A percentile compares a stretch with the other conserved stretches of the same genome.
phyloP scores from a whole-genome alignment of 2,797 vertebrate species.

The Mus caroli region DNA sequence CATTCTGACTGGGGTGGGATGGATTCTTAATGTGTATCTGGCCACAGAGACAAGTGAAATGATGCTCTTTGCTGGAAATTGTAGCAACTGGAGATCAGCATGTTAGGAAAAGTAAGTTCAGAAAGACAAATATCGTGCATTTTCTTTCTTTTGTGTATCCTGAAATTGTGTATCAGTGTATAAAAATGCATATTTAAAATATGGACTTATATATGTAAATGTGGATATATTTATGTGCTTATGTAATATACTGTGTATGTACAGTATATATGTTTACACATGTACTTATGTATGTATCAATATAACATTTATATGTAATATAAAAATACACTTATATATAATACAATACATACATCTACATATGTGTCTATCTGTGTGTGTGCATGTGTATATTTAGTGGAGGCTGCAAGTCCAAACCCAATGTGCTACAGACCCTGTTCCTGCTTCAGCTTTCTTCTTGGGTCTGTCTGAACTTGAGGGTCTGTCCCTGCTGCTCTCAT shows the following conservation, averaged over 20 bases:
- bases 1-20: neutral
- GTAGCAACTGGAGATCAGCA: neutral
- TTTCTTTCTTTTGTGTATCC: neutral
- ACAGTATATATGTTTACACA: neutral
- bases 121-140: neutral
- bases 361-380: neutral
- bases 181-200: neutral
- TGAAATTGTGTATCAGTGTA: neutral
- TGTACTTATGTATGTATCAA: neutral
- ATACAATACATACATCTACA: neutral
- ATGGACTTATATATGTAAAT: neutral
- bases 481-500: neutral
- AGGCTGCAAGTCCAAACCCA: neutral
- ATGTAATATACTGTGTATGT: neutral
- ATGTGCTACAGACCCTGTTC: neutral
- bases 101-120: neutral
- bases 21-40: neutral
- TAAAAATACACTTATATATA: neutral
- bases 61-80: neutral
- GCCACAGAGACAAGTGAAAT: neutral
- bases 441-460: neutral
- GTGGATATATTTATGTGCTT: neutral
- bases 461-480: neutral
- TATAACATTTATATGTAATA: neutral
- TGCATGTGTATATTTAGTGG: neutral